Conservation (phyloP, 2,113 vertebrate genomes). For the Ceyx cyanopectus region DNA sequence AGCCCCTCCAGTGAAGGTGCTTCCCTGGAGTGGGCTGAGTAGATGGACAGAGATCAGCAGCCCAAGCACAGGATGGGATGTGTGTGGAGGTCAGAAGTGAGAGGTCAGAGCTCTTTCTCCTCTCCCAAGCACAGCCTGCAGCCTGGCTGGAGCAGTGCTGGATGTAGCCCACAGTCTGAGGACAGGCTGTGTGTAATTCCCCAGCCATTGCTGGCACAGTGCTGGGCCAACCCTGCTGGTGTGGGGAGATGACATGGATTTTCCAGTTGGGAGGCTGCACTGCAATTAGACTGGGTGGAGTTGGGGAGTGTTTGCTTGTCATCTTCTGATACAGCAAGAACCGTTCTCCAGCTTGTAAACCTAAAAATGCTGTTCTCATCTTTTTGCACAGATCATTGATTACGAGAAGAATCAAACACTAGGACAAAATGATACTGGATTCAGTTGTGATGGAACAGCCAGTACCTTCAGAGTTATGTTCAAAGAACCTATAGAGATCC, state of each 20-base stretch:
- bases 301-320: not conserved
- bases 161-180: not conserved
- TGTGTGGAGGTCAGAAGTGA: not conserved
- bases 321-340: not conserved
- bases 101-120: not conserved
- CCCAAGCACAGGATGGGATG: not conserved
- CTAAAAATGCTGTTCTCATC: not conserved
- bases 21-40: not conserved
- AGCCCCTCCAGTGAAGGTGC: not conserved
- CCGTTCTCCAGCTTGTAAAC: not conserved
- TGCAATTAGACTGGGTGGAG: not conserved
- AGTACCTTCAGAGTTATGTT: conserved; percentile 96
- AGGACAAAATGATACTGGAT: conserved; percentile 93
- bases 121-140: not conserved
- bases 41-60: not conserved
- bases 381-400: conserved; percentile 86
- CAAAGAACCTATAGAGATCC: conserved; percentile 92
- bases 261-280: not conserved
- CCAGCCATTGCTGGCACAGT: accelerated
- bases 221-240: not conserved
- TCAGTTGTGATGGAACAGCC: conserved; percentile 92
- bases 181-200: accelerated
- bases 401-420: conserved; percentile 91
- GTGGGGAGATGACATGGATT: not conserved
- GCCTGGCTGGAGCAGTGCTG: not conserved